Evolutionary conservation across 2,113 vertebrate species (phyloP).

Genomic region (Sinocyclocheilus maitianheensis): DNA sequence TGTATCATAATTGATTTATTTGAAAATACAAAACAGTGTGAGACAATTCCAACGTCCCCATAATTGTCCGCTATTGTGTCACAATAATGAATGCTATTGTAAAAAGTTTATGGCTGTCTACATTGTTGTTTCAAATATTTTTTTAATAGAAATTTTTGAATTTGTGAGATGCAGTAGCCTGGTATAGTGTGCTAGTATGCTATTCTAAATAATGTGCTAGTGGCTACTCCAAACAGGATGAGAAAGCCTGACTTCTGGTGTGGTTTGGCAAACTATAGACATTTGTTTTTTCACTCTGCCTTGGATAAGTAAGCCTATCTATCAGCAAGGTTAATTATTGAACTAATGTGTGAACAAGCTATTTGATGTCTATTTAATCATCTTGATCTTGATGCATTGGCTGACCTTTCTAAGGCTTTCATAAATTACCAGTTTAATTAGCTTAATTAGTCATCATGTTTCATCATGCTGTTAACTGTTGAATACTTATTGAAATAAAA

Average conservation of each 20-base stretch:
- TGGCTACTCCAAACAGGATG: not conserved
- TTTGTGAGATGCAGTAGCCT: no score
- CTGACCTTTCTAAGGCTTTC: not conserved
- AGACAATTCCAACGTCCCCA: no score
- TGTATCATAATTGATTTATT: no score
- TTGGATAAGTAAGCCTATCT: not conserved
- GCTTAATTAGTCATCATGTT: no score
- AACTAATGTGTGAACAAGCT: conserved; percentile 32
- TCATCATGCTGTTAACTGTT: not conserved
- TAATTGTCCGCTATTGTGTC: no score
- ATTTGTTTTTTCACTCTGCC: not conserved
- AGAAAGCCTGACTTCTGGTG: not conserved
- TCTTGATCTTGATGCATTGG: not conserved
- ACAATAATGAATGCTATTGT: no score
- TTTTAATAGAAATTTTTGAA: no score
- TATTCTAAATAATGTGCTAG: not conserved
- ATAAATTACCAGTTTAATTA: not conserved
- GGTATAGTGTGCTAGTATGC: no score
- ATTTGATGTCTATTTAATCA: not conserved
- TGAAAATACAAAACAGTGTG: no score
- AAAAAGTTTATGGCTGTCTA: no score
- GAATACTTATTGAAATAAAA: not conserved
- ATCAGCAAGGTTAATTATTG: conserved; percentile 25
- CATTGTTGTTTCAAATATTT: no score
- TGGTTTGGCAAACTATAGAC: not conserved